Conservation (phyloP, 2,888 invertebrate genomes). For the Choreutis nemorana region DNA sequence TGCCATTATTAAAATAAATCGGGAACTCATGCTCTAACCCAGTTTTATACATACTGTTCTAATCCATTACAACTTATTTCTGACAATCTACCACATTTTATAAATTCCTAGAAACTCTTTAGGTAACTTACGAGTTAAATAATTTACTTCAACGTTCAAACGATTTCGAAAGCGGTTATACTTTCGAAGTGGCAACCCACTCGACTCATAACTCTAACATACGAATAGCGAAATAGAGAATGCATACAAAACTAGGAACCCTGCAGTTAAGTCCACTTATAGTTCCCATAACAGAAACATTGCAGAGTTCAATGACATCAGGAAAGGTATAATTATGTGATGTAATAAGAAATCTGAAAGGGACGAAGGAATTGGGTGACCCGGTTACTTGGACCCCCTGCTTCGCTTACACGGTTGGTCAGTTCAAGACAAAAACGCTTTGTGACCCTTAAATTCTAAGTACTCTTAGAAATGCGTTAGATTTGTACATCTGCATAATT, state of each 20-base stretch:
- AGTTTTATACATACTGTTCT: too few species aligned
- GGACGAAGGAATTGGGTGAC: slow-evolving; percentile 56
- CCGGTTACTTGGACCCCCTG: slow-evolving; percentile 48
- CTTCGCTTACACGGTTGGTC: slow-evolving; percentile 49
- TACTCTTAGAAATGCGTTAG: slow-evolving; percentile 29
- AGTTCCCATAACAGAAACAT: slow-evolving; percentile 41
- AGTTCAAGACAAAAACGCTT: slow-evolving; percentile 51
- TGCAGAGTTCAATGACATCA: slow-evolving; percentile 51
- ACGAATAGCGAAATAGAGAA: too few species aligned
- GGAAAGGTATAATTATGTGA: slow-evolving; percentile 51
- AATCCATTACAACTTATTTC: too few species aligned
- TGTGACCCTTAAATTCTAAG: slow-evolving; percentile 33
- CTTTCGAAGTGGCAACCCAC: too few species aligned
- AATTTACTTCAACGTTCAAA: too few species aligned
- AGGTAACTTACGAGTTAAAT: too few species aligned
- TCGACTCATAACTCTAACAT: too few species aligned
- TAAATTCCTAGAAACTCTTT: too few species aligned
- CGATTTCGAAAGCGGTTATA: too few species aligned
- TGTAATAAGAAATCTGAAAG: slow-evolving; percentile 26
- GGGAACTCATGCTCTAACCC: too few species aligned
- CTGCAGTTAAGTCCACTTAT: slow-evolving; percentile 47
- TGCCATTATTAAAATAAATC: too few species aligned
- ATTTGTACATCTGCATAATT: slow-evolving; percentile 33
- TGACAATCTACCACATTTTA: too few species aligned
- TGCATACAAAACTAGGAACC: slow-evolving; percentile 32